Conservation (phyloP, 2,797 vertebrate species). For the Salarias fasciatus region DNA sequence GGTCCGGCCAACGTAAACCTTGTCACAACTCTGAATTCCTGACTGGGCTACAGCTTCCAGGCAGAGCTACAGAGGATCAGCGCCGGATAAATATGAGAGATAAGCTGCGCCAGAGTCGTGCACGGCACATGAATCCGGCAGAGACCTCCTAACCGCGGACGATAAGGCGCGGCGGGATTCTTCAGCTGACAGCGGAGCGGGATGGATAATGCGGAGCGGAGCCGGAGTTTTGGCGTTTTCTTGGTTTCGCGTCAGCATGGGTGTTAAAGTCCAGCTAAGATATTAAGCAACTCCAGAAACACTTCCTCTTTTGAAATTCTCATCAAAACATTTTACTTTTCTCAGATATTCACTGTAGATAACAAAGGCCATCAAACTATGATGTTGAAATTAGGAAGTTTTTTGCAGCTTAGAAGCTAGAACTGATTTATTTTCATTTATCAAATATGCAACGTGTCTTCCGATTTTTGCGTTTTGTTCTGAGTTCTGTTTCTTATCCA, state of each 20-base stretch:
- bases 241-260: constrained; percentile 8
- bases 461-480: no score
- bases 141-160: constrained; percentile 24
- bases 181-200: constrained; percentile 19
- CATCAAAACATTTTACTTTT: background rate
- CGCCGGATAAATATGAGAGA: constrained; percentile 74
- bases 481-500: no score
- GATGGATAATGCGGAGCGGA: constrained; percentile 11
- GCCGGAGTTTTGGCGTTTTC: constrained; percentile 1
- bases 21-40: constrained; percentile 81
- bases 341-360: no score
- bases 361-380: no score
- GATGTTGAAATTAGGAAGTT: no score
- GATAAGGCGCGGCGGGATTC: constrained; percentile 18
- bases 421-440: no score
- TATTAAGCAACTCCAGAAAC: background rate
- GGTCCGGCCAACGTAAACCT: constrained; percentile 79
- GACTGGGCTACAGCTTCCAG: constrained; percentile 75
- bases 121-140: constrained; percentile 45
- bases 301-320: background rate
- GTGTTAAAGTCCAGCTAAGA: no score
- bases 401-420: no score
- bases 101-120: constrained; percentile 61
- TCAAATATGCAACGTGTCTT: no score
- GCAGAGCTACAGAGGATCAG: constrained; percentile 71